phyloP scores from a whole-genome alignment of 2,797 vertebrate species.

The Silurus lanzhouensis region DNA sequence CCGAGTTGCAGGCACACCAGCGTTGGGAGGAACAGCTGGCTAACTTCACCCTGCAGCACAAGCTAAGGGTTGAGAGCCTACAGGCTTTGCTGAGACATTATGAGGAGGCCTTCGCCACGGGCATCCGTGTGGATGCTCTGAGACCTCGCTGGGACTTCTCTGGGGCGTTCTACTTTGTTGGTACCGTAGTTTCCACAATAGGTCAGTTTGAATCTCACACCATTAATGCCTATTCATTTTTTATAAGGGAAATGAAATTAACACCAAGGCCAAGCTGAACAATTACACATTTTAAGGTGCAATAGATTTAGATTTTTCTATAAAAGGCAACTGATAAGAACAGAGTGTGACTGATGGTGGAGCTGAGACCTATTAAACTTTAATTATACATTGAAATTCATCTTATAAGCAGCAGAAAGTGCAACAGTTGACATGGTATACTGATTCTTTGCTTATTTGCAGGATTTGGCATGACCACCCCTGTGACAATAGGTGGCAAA shows the following conservation, averaged over 20 bases:
- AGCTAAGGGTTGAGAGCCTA: constrained; percentile 68
- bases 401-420: background rate
- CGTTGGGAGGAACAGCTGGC: constrained; percentile 75
- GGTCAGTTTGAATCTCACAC: constrained; percentile 64
- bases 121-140: constrained; percentile 73
- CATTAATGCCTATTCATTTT: background rate
- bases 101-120: constrained; percentile 76
- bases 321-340: background rate
- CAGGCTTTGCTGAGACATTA: constrained; percentile 76
- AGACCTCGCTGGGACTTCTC: constrained; percentile 81
- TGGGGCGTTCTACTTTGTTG: constrained; percentile 82
- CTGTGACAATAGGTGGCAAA: constrained; percentile 76
- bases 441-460: constrained; percentile 20
- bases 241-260: background rate
- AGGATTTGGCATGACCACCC: constrained; percentile 85
- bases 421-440: background rate
- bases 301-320: background rate
- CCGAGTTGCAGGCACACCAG: constrained; percentile 71
- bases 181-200: constrained; percentile 81
- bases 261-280: background rate
- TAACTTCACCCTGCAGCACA: constrained; percentile 74
- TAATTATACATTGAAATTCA: background rate
- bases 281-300: background rate
- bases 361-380: background rate
- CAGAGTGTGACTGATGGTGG: background rate